Conservation (phyloP, 2,797 vertebrate species). For the Pteronotus mesoamericanus region DNA sequence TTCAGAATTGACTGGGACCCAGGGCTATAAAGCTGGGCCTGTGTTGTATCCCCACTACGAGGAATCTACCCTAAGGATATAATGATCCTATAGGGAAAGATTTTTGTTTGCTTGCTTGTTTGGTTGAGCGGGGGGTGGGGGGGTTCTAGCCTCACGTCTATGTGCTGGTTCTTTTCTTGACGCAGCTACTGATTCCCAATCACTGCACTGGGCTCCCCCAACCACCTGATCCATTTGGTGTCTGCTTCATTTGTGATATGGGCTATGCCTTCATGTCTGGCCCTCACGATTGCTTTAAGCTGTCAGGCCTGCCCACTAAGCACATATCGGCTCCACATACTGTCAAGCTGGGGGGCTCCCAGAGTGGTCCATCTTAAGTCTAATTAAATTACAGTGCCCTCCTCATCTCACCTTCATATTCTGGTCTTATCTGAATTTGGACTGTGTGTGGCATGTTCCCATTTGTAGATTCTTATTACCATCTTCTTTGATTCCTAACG, state of each 20-base stretch:
- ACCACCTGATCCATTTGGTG: fast-evolving
- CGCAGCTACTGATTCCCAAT: background rate
- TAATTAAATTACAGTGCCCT: fast-evolving
- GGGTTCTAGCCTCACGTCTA: fast-evolving
- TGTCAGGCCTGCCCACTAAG: background rate
- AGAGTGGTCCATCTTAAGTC: fast-evolving
- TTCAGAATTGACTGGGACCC: background rate
- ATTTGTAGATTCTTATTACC: background rate
- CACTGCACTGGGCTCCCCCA: too few relatives aligned
- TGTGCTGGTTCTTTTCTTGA: background rate
- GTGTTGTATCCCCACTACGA: background rate
- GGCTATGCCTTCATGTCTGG: background rate
- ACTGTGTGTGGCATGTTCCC: fast-evolving
- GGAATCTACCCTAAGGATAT: background rate
- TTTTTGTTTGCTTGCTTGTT: background rate
- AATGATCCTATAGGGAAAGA: background rate
- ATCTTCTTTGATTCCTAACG: background rate
- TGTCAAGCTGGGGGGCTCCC: too few relatives aligned
- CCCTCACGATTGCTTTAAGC: fast-evolving
- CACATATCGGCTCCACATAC: fast-evolving
- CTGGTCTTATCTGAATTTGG: background rate
- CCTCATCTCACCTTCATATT: background rate
- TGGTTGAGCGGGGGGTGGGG: fast-evolving
- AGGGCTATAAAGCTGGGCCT: fast-evolving
- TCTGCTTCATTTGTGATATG: background rate